Conservation (phyloP, 2,113 vertebrate genomes). For the Nasalis larvatus region DNA sequence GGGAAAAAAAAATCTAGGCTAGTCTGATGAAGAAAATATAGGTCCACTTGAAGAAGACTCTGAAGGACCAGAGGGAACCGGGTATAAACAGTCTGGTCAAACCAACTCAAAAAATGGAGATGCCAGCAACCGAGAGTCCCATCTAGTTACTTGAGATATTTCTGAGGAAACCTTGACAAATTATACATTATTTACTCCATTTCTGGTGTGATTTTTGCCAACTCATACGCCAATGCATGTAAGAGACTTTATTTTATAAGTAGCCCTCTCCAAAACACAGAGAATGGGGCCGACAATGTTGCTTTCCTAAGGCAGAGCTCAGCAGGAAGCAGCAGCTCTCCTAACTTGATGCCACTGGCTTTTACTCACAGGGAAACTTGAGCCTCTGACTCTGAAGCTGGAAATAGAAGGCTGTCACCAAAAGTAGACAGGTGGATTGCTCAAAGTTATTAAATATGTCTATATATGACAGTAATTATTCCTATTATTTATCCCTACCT, state of each 20-base stretch:
- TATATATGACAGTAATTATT: slow-evolving; percentile 52
- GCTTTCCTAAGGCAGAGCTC: neutral
- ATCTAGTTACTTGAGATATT: neutral
- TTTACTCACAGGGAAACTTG: neutral
- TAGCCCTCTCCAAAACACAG: neutral
- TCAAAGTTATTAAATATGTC: slow-evolving; percentile 36
- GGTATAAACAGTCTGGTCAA: neutral
- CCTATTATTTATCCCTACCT: slow-evolving; percentile 53
- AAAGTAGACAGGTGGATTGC: slow-evolving; percentile 14
- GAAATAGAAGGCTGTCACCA: neutral
- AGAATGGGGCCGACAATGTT: neutral
- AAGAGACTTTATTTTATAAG: neutral
- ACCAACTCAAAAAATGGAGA: neutral
- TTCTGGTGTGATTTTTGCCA: neutral
- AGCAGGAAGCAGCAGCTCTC: neutral
- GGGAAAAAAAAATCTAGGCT: neutral
- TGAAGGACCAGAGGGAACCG: neutral
- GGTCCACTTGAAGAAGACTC: neutral
- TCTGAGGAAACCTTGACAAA: neutral
- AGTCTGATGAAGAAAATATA: neutral
- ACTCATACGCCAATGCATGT: neutral
- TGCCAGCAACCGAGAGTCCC: neutral
- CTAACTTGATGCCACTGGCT: neutral
- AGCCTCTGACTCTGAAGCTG: neutral
- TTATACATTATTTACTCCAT: neutral